Evolutionary conservation across 2,888 invertebrate species (phyloP).

Genomic region (Agriotes lineatus): DNA sequence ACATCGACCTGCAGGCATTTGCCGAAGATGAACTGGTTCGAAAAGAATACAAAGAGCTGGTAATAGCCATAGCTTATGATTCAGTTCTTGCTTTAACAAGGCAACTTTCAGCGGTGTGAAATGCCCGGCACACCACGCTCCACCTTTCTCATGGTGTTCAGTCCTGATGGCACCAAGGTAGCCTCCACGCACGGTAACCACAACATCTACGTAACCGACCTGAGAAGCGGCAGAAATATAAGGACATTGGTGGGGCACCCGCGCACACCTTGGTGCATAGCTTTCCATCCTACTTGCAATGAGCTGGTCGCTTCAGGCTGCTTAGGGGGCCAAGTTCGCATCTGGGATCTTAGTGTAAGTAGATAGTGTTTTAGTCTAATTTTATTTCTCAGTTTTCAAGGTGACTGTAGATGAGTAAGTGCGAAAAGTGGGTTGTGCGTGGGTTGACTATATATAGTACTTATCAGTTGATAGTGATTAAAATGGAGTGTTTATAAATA

Average conservation of each 20-base stretch:
- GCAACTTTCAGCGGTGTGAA: constrained; percentile 77
- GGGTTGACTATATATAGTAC: neutral
- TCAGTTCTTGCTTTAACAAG: too few species aligned
- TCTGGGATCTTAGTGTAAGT: constrained; percentile 86
- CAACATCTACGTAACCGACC: constrained; percentile 86
- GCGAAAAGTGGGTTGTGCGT: neutral
- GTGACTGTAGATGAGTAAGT: neutral
- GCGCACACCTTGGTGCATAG: constrained; percentile 91
- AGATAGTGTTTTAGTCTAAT: too few species aligned
- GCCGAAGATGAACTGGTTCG: constrained; percentile 77
- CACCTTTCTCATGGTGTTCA: constrained; percentile 89
- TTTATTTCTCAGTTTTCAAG: neutral
- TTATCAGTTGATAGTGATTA: constrained; percentile 1
- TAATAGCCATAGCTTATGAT: too few species aligned
- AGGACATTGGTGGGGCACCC: constrained; percentile 85
- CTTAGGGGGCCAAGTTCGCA: constrained; percentile 88
- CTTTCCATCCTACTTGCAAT: constrained; percentile 87
- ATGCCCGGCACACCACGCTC: constrained; percentile 82
- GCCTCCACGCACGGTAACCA: constrained; percentile 93
- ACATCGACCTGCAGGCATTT: constrained; percentile 44
- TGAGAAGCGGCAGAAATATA: constrained; percentile 82
- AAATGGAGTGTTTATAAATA: neutral
- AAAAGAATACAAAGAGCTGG: constrained; percentile 73
- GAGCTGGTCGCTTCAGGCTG: constrained; percentile 90
- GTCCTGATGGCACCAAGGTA: constrained; percentile 86